Percentiles rank a stretch among this genome's conserved stretches.
Evolutionary conservation across 2,888 invertebrate genomes (phyloP).

Genomic region (Trisateles emortualis): DNA sequence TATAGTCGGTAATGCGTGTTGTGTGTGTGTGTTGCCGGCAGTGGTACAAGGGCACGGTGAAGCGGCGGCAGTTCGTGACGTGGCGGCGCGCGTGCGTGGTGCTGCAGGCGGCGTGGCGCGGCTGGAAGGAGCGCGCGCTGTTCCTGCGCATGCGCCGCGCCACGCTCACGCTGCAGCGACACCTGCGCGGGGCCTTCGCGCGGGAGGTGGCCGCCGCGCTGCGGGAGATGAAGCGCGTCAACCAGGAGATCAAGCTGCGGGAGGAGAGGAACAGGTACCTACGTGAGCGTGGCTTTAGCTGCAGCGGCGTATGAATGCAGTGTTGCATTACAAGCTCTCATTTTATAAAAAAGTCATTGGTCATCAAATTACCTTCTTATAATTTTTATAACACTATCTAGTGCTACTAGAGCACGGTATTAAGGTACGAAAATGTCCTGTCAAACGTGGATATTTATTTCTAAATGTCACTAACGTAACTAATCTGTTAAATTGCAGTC

Average conservation of each 20-base stretch:
- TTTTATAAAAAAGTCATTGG: too few relatives aligned
- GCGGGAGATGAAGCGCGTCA: slow-evolving; percentile 94
- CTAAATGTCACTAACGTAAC: too few relatives aligned
- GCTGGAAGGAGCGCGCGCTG: slow-evolving; percentile 93
- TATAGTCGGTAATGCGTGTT: background rate
- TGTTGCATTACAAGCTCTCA: too few relatives aligned
- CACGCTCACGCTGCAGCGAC: slow-evolving; percentile 94
- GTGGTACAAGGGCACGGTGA: slow-evolving; percentile 89
- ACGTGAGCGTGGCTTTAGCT: too few relatives aligned
- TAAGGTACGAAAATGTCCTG: too few relatives aligned
- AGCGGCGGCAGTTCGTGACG: slow-evolving; percentile 89
- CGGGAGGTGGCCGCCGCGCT: slow-evolving; percentile 95
- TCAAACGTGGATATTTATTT: too few relatives aligned
- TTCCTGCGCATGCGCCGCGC: slow-evolving; percentile 94
- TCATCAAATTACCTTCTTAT: too few relatives aligned
- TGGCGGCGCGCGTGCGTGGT: slow-evolving; percentile 90
- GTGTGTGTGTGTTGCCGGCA: slow-evolving; percentile 36
- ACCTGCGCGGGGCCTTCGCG: slow-evolving; percentile 95
- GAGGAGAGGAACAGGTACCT: slow-evolving; percentile 86
- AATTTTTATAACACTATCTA: too few relatives aligned
- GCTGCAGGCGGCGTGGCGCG: slow-evolving; percentile 94
- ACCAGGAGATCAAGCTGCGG: slow-evolving; percentile 94
- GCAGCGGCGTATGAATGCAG: too few relatives aligned
- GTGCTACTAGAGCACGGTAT: too few relatives aligned
- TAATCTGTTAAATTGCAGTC: slow-evolving; percentile 50